Conservation (phyloP, 2,113 vertebrate genomes). For the Siniperca knerii region DNA sequence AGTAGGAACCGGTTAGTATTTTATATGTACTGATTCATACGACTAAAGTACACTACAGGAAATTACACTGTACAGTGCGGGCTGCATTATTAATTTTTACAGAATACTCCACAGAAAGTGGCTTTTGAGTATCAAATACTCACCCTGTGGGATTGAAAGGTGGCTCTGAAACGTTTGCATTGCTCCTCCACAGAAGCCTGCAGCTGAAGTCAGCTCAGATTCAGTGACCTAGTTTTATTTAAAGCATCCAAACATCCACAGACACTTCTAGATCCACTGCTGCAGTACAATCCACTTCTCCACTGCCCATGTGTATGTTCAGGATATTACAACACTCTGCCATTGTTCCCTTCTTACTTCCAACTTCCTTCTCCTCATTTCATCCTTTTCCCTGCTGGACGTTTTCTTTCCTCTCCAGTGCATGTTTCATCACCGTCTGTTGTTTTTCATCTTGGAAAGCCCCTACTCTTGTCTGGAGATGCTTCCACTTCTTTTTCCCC, state of each 20-base stretch:
- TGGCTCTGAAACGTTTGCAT: not conserved
- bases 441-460: not conserved
- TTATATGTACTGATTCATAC: too few relatives aligned
- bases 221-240: constrained; percentile 4
- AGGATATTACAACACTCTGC: not conserved
- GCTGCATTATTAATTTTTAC: too few relatives aligned
- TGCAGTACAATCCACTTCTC: not conserved
- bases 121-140: too few relatives aligned
- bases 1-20: too few relatives aligned
- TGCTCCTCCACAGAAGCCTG: not conserved
- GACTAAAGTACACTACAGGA: too few relatives aligned
- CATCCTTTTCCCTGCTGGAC: not conserved
- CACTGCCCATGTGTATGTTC: not conserved
- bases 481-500: not conserved
- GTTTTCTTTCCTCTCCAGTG: not conserved
- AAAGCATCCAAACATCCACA: not conserved
- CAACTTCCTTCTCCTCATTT: not conserved
- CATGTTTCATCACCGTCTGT: not conserved
- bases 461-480: not conserved
- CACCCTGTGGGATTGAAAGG: too few relatives aligned
- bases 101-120: too few relatives aligned
- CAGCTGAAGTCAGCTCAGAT: not conserved
- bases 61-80: too few relatives aligned
- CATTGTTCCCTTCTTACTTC: not conserved
- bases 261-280: not conserved